Evolutionary conservation across 53 echinoderm and acorn worm genomes (phyloP).

Genomic region (Echinometra lucunter): DNA sequence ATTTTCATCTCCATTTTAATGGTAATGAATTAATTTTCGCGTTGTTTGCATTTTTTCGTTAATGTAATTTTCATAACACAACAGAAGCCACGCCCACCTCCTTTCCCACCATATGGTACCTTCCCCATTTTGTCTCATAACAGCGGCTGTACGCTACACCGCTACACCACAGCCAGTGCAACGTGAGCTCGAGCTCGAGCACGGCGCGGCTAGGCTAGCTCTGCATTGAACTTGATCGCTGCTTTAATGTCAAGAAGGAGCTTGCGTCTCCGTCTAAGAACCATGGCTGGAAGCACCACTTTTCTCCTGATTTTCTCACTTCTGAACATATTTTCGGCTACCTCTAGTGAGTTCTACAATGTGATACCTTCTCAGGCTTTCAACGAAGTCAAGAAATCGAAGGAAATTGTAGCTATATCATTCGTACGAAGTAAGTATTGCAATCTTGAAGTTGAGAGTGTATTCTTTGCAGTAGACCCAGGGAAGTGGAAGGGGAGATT

Average conservation of each 20-base stretch:
- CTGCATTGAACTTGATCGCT: no score
- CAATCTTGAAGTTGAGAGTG: no score
- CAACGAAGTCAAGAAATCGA: slow-evolving; percentile 41
- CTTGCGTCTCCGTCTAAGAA: neutral
- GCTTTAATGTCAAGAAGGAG: no score
- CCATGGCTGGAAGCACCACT: neutral
- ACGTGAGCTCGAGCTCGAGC: no score
- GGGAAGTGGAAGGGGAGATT: no score
- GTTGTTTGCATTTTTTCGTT: no score
- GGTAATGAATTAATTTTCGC: no score
- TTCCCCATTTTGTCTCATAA: neutral
- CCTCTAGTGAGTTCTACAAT: slow-evolving; percentile 54
- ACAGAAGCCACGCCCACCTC: neutral
- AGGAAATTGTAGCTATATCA: slow-evolving; percentile 46
- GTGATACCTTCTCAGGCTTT: slow-evolving; percentile 3
- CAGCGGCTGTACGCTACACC: neutral
- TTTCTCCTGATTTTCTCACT: neutral
- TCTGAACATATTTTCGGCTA: neutral
- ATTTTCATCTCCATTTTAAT: no score
- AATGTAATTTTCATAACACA: no score
- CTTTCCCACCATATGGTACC: slow-evolving; percentile 11
- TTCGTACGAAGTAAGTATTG: slow-evolving; percentile 49
- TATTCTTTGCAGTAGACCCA: no score
- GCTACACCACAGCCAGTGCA: no score
- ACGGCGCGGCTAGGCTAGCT: no score